Percentiles rank a stretch among this genome's conserved stretches.
phyloP scores from a whole-genome alignment of 2,888 invertebrate species.

The Stegophylla sp. region DNA sequence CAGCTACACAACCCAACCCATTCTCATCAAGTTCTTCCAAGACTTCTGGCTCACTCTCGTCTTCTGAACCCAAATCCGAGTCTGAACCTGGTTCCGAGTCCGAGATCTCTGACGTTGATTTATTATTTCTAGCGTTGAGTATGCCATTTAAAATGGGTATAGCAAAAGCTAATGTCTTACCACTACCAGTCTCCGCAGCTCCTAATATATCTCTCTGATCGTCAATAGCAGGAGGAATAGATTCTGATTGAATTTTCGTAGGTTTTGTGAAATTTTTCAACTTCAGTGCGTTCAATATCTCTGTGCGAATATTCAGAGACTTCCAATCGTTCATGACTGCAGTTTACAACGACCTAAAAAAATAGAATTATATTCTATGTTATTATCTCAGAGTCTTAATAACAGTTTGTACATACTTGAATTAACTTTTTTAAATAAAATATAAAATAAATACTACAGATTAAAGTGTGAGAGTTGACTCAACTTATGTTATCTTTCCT shows the following conservation, averaged over 20 bases:
- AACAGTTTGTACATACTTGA: too few relatives aligned
- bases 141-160: conserved; percentile 91
- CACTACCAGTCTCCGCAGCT: conserved; percentile 99
- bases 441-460: too few relatives aligned
- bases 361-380: neutral
- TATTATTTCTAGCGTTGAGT: conserved; percentile 65
- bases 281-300: conserved; percentile 76
- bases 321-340: conserved; percentile 60
- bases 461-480: too few relatives aligned
- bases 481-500: too few relatives aligned
- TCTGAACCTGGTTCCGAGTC: conserved; percentile 40
- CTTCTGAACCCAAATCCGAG: conserved; percentile 59
- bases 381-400: too few relatives aligned
- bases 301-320: conserved; percentile 68
- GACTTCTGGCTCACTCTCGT: conserved; percentile 56
- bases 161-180: conserved; percentile 97
- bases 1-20: conserved; percentile 68
- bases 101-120: conserved; percentile 27
- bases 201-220: conserved; percentile 91
- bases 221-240: conserved; percentile 80
- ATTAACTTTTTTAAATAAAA: too few relatives aligned
- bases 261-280: conserved; percentile 82
- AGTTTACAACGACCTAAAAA: neutral
- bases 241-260: conserved; percentile 80
- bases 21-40: conserved; percentile 61